A percentile compares a stretch with the other conserved stretches of the same genome.
Conservation (phyloP, 1,140 invertebrate species). For the Drosophila lacertosa region DNA sequence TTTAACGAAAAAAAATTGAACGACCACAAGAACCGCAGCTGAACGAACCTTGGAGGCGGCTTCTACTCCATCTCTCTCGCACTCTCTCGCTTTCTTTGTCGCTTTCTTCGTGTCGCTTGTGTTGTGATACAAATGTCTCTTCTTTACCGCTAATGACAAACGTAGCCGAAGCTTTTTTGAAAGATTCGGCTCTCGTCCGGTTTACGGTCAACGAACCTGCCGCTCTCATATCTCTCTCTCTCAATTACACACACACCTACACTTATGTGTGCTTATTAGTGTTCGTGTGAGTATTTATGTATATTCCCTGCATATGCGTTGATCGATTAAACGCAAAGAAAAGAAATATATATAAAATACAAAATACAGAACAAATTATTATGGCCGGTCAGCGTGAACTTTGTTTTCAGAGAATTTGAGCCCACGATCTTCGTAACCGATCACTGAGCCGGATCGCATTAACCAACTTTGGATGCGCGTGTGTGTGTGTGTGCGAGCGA, state of each 20-base stretch:
- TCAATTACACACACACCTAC: constrained; percentile 7
- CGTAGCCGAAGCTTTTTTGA: constrained; percentile 57
- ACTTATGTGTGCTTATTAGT: constrained; percentile 7
- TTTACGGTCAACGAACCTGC: constrained; percentile 80
- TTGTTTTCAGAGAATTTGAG: constrained; percentile 32
- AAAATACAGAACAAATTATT: constrained; percentile 58
- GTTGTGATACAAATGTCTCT: constrained; percentile 41
- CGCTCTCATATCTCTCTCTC: constrained; percentile 56
- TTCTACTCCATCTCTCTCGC: constrained; percentile 1
- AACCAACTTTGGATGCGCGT: neutral
- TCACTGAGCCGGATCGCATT: constrained; percentile 16
- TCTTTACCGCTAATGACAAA: constrained; percentile 46
- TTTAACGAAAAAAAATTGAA: constrained; percentile 17
- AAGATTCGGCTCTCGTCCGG: constrained; percentile 70
- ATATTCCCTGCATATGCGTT: constrained; percentile 54
- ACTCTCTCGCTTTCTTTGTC: neutral
- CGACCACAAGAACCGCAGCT: constrained; percentile 1
- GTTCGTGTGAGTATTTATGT: constrained; percentile 11
- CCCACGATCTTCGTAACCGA: constrained; percentile 30
- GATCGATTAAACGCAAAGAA: constrained; percentile 68
- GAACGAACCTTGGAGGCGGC: constrained; percentile 10
- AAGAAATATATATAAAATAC: constrained; percentile 45
- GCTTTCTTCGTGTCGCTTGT: neutral
- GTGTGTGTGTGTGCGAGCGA: constrained; percentile 7
- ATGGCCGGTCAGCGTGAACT: constrained; percentile 36